Evolutionary conservation across 2,797 vertebrate species (phyloP).

Genomic region (Acrossocheilus fasciatus): DNA sequence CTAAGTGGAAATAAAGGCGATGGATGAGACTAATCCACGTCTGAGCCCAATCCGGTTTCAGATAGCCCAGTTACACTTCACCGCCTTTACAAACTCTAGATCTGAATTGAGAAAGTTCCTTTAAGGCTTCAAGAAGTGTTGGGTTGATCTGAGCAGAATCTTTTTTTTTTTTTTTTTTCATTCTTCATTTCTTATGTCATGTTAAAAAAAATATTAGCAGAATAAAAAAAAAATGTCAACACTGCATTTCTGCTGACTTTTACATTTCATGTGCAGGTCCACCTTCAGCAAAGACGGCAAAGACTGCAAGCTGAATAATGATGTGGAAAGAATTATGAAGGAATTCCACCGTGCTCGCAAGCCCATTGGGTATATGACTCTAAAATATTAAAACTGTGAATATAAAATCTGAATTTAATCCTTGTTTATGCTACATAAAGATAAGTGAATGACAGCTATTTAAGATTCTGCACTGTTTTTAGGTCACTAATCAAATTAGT

Average conservation of each 20-base stretch:
- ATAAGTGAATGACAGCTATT: neutral
- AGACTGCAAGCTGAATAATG: slow-evolving; percentile 77
- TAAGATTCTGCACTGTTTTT: neutral
- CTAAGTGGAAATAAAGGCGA: slow-evolving; percentile 27
- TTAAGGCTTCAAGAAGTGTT: neutral
- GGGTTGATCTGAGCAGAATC: neutral
- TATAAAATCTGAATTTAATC: neutral
- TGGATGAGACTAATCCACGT: slow-evolving; percentile 30
- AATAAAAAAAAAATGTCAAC: too few species aligned
- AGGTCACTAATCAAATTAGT: neutral
- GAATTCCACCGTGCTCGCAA: slow-evolving; percentile 78
- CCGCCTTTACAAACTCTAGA: neutral
- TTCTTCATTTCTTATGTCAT: neutral
- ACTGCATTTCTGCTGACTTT: neutral
- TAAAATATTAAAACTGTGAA: slow-evolving; percentile 2
- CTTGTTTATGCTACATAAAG: too few species aligned
- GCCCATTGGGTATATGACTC: slow-evolving; percentile 75
- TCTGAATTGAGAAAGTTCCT: neutral
- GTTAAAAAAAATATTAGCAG: neutral
- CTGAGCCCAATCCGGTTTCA: slow-evolving; percentile 7
- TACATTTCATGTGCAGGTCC: slow-evolving; percentile 63
- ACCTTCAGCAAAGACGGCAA: slow-evolving; percentile 78
- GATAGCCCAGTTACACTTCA: neutral
- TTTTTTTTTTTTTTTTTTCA: neutral
- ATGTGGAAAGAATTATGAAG: slow-evolving; percentile 78